Percentiles rank a stretch among this genome's conserved stretches.
Conservation (phyloP, 1,140 invertebrate species). For the Sweltsa coloradensis region DNA sequence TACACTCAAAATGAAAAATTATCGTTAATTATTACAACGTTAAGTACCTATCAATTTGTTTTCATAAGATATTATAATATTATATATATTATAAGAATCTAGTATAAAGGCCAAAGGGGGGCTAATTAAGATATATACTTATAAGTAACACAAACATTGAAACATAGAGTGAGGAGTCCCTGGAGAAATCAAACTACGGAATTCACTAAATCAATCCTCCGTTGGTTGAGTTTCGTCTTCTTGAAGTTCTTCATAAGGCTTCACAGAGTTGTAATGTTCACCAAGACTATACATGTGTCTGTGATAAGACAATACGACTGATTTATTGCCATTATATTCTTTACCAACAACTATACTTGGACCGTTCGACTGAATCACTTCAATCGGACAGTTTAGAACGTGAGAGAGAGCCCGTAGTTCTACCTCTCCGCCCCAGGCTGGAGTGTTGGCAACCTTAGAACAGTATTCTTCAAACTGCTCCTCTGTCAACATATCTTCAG, state of each 20-base stretch:
- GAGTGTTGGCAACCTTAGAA: conserved; percentile 60
- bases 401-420: conserved; percentile 76
- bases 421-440: conserved; percentile 87
- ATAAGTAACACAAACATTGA: too few relatives aligned
- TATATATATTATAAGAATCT: too few relatives aligned
- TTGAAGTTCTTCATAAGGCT: conserved; percentile 30
- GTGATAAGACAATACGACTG: conserved; percentile 71
- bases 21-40: too few relatives aligned
- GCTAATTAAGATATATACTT: too few relatives aligned
- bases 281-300: conserved; percentile 81
- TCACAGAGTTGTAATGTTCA: conserved; percentile 92
- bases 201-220: too few relatives aligned
- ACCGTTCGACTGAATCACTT: conserved; percentile 79
- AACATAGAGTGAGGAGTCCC: too few relatives aligned
- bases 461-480: conserved; percentile 79
- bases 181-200: too few relatives aligned
- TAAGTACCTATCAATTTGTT: too few relatives aligned
- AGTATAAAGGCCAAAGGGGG: too few relatives aligned
- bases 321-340: conserved; percentile 41
- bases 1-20: too few relatives aligned
- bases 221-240: conserved; percentile 23
- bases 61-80: too few relatives aligned
- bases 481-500: conserved; percentile 56
- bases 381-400: conserved; percentile 64
- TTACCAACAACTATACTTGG: conserved; percentile 66